phyloP scores from a whole-genome alignment of 2,888 invertebrate species.

The Rhagonycha lutea region DNA sequence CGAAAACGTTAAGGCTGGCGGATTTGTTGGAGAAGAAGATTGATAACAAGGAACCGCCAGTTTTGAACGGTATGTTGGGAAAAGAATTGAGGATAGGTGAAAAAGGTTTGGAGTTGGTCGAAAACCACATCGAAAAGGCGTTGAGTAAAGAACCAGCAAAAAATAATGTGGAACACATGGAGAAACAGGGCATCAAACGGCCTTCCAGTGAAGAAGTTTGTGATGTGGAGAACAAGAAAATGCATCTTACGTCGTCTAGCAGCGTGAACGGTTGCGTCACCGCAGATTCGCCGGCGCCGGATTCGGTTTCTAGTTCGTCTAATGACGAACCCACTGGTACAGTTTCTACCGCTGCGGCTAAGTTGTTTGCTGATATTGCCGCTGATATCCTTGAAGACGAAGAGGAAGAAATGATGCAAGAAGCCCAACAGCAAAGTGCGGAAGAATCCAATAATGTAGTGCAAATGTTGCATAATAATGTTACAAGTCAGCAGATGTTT shows the following conservation, averaged over 20 bases:
- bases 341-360: slow-evolving; percentile 82
- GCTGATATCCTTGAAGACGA: slow-evolving; percentile 85
- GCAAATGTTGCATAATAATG: slow-evolving; percentile 32
- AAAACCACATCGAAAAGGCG: slow-evolving; percentile 63
- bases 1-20: slow-evolving; percentile 76
- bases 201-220: slow-evolving; percentile 51
- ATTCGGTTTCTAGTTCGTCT: slow-evolving; percentile 55
- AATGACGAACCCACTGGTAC: slow-evolving; percentile 61
- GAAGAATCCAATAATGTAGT: slow-evolving; percentile 32
- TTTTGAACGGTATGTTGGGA: slow-evolving; percentile 62
- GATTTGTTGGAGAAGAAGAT: slow-evolving; percentile 81
- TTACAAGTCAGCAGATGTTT: slow-evolving; percentile 44
- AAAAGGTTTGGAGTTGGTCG: slow-evolving; percentile 64
- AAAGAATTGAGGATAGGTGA: slow-evolving; percentile 64
- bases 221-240: slow-evolving; percentile 56
- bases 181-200: slow-evolving; percentile 52
- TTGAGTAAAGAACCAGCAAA: slow-evolving; percentile 42
- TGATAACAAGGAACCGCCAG: slow-evolving; percentile 59
- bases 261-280: slow-evolving; percentile 41
- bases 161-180: slow-evolving; percentile 41
- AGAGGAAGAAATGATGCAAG: slow-evolving; percentile 59
- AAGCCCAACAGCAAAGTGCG: slow-evolving; percentile 43
- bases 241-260: slow-evolving; percentile 39
- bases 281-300: slow-evolving; percentile 57
- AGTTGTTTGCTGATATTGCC: slow-evolving; percentile 82